phyloP scores from a whole-genome alignment of 2,113 vertebrate genomes.

The Nipponia nippon region DNA sequence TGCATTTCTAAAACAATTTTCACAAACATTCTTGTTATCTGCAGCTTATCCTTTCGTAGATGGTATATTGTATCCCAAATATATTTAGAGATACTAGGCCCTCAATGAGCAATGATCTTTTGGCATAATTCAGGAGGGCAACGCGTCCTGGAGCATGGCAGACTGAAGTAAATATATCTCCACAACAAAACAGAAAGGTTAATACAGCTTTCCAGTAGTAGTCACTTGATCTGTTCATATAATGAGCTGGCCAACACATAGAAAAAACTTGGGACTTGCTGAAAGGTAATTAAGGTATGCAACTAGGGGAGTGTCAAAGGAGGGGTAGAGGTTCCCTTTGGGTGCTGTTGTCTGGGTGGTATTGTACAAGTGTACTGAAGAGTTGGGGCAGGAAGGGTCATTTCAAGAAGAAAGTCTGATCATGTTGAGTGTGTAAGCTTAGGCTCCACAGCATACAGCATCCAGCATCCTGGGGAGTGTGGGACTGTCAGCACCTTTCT shows the following conservation, averaged over 20 bases:
- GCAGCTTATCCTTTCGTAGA: not conserved
- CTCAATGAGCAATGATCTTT: not conserved
- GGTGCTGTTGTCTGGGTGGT: not conserved
- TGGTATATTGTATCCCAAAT: not conserved
- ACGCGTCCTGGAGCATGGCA: not conserved
- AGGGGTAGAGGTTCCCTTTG: not conserved
- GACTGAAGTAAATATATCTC: not conserved
- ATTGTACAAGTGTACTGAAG: not conserved
- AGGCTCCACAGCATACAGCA: not conserved
- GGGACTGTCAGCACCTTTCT: not conserved
- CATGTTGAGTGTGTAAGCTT: not conserved
- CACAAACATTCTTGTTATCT: not conserved
- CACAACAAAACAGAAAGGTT: not conserved
- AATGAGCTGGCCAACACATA: rapidly evolving
- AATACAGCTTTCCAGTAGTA: not conserved
- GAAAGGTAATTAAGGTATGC: not conserved
- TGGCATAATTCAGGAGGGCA: not conserved
- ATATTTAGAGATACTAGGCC: not conserved
- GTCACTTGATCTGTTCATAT: not conserved
- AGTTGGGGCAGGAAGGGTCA: not conserved
- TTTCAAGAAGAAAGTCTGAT: not conserved
- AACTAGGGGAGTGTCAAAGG: not conserved
- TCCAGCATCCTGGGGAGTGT: not conserved
- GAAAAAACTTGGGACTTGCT: not conserved
- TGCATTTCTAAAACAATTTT: not conserved